Evolutionary conservation across 2,797 vertebrate species (phyloP), one percentile per base, ranked within the genome.

Genomic region (Leptodactylus fallax): DNA sequence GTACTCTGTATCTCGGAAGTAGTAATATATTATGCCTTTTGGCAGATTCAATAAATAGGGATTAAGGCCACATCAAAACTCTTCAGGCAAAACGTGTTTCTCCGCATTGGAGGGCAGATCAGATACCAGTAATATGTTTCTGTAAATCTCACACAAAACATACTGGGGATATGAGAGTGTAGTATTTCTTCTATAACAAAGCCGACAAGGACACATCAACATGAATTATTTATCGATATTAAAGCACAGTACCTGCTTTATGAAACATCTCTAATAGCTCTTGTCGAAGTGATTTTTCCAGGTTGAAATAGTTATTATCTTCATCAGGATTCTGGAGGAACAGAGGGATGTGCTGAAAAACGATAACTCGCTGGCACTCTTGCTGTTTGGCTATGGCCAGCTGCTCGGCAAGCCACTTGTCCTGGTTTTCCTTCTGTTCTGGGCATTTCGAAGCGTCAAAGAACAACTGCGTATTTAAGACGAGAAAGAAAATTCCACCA

Each of bases 321-420:
- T 99, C 98, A 0, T 97, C 94, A 0, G 97, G 95, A 0, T 90
- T 93, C 78, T 90, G 92, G 16, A 98, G 91, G 90, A 98, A 99
- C 14, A 99, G 94, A 0, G 98, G 98, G 90, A 99, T 98, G 93
- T 99, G 98, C 93, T 99, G 98, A 93, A 99, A 98, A 85, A 99
- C 94, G 67, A 99, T 71, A 9, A 96, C 79, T 0, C 98, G 97
- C 69, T 92, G 96, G 90, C 95, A 96, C 5, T 91, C 90, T 19
- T n/a, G 92, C 76, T 93, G 90, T 71, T 91, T 85, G 0, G 96
- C 96, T 0, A 78, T 13, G 87, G 94, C 93, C 90, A 99, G 96
- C 90, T 98, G 97, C 84, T 92, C 92, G 23, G 96, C 93, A 25
- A 99, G 95, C 98, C 98, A 99, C 0, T n/a, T 89, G 83, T 98